Evolutionary conservation across 2,888 invertebrate genomes (phyloP).

Genomic region (Sinohyriopsis cumingii): DNA sequence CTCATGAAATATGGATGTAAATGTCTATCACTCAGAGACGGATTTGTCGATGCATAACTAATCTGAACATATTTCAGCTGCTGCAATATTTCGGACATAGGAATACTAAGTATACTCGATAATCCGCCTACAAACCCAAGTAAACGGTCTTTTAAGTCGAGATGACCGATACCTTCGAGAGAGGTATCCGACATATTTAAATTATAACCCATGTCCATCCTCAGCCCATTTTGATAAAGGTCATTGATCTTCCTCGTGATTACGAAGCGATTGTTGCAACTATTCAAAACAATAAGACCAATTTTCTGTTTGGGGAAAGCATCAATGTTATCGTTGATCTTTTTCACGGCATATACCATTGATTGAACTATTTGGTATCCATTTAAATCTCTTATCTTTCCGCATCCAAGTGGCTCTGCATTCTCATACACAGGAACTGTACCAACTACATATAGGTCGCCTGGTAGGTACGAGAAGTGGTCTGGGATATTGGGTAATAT

Average conservation of each 20-base stretch:
- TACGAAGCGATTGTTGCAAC: slow-evolving; percentile 33
- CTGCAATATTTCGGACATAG: slow-evolving; percentile 19
- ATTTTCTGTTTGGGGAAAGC: slow-evolving; percentile 20
- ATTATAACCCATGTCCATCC: too few relatives aligned
- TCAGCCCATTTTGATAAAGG: slow-evolving; percentile 20
- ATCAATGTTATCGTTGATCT: slow-evolving; percentile 13
- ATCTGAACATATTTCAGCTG: slow-evolving; percentile 23
- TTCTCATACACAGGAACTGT: slow-evolving; percentile 29
- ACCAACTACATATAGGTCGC: slow-evolving; percentile 38
- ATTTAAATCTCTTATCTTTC: slow-evolving; percentile 13
- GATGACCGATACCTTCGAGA: neutral
- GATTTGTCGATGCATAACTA: slow-evolving; percentile 31
- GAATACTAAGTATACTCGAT: slow-evolving; percentile 26
- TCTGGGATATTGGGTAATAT: slow-evolving; percentile 2
- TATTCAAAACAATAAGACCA: slow-evolving; percentile 32
- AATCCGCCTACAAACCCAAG: slow-evolving; percentile 33
- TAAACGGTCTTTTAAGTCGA: slow-evolving; percentile 18
- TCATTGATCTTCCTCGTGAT: slow-evolving; percentile 21
- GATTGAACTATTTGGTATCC: slow-evolving; percentile 28
- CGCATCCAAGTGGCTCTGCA: slow-evolving; percentile 16
- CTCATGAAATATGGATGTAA: slow-evolving; percentile 33
- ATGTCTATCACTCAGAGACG: slow-evolving; percentile 26
- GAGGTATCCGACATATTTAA: too few relatives aligned
- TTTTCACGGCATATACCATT: slow-evolving; percentile 28
- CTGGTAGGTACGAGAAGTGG: slow-evolving; percentile 14